A percentile compares a stretch with the other conserved stretches of the same genome.
phyloP scores from a whole-genome alignment of 1,140 invertebrate genomes.

The Conus betulinus region DNA sequence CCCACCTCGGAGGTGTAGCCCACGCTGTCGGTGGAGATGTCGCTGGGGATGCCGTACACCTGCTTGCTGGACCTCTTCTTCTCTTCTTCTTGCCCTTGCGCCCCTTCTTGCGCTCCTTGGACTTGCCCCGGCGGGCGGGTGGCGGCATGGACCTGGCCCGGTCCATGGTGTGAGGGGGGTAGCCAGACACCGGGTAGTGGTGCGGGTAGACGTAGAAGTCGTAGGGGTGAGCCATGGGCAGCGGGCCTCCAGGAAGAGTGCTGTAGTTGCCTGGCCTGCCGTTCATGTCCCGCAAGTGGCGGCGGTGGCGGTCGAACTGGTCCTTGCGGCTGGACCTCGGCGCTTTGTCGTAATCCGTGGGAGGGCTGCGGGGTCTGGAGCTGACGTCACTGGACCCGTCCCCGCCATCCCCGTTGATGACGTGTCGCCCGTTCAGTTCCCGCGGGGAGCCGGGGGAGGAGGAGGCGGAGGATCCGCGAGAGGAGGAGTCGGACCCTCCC shows the following conservation, averaged over 20 bases:
- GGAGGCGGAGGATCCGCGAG: constrained; percentile 31
- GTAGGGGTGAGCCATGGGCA: constrained; percentile 32
- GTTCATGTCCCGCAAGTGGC: constrained; percentile 41
- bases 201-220: constrained; percentile 30
- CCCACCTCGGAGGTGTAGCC: constrained; percentile 64
- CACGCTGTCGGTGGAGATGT: constrained; percentile 57
- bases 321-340: constrained; percentile 60
- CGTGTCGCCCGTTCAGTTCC: background rate
- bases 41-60: constrained; percentile 37
- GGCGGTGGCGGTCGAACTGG: constrained; percentile 55
- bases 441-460: constrained; percentile 32
- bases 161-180: constrained; percentile 32
- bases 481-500: constrained; percentile 44
- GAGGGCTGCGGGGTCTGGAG: constrained; percentile 62
- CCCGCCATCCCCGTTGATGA: constrained; percentile 43
- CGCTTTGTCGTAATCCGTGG: constrained; percentile 62
- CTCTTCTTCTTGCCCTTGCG: constrained; percentile 49
- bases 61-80: constrained; percentile 47
- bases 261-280: constrained; percentile 31
- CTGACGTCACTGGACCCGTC: constrained; percentile 52
- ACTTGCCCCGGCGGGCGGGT: constrained; percentile 37
- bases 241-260: constrained; percentile 15
- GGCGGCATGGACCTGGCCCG: constrained; percentile 60
- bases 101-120: constrained; percentile 52
- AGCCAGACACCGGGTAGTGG: constrained; percentile 45